Conservation (phyloP, 2,888 invertebrate genomes). For the Lasioglossum malachurum region DNA sequence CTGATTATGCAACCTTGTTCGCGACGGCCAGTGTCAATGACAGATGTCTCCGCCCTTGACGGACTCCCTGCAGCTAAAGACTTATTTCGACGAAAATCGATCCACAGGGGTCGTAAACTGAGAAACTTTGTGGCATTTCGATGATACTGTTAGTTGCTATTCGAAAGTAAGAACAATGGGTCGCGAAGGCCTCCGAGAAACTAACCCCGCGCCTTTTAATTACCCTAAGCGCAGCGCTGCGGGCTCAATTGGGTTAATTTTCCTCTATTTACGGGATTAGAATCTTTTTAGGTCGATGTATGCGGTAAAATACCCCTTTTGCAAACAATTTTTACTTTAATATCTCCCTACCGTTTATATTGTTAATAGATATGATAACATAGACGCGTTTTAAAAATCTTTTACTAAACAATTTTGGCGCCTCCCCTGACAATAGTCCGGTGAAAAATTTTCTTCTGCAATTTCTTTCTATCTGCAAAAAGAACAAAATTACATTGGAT, state of each 20-base stretch:
- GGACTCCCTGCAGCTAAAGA: conserved; percentile 13
- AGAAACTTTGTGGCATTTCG: not conserved
- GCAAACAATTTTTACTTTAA: too few relatives aligned
- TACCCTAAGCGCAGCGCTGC: not conserved
- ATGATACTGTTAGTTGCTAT: not conserved
- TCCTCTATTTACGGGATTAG: not conserved
- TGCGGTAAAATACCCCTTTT: not conserved
- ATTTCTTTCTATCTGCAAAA: not conserved
- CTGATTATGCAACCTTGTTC: conserved; percentile 29
- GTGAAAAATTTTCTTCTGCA: not conserved
- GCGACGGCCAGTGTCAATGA: conserved; percentile 31
- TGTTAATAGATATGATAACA: too few relatives aligned
- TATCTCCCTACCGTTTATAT: too few relatives aligned
- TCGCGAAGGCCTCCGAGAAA: not conserved
- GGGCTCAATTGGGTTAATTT: not conserved
- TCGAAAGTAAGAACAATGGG: not conserved
- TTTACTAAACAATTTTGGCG: too few relatives aligned
- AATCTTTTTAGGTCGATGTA: not conserved
- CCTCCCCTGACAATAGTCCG: too few relatives aligned
- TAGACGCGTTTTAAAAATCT: too few relatives aligned
- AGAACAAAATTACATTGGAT: not conserved
- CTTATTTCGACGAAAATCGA: conserved; percentile 12
- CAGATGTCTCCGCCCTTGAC: conserved; percentile 36
- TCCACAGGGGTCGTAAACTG: not conserved
- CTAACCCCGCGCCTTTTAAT: not conserved